phyloP scores from a whole-genome alignment of 1,140 invertebrate species.

The Bombus cullumanus region DNA sequence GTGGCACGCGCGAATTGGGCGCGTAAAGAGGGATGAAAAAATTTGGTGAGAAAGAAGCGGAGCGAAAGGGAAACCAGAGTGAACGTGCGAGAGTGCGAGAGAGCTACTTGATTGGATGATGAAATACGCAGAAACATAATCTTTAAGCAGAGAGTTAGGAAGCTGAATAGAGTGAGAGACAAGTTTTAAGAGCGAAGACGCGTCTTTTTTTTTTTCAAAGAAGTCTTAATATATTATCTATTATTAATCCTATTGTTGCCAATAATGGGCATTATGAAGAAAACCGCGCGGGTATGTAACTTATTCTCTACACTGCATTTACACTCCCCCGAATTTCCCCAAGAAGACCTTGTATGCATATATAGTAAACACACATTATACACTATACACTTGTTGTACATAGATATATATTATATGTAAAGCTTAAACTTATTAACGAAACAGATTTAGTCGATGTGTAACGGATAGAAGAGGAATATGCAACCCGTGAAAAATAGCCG shows the following conservation, averaged over 20 bases:
- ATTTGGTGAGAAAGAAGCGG: constrained; percentile 25
- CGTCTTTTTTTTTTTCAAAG: constrained; percentile 31
- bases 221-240: constrained; percentile 80
- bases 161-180: constrained; percentile 35
- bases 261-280: constrained; percentile 81
- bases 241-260: constrained; percentile 81
- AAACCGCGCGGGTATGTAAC: constrained; percentile 77
- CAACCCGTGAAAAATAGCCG: constrained; percentile 49
- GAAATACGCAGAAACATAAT: constrained; percentile 21
- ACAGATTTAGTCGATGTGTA: constrained; percentile 58
- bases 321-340: constrained; percentile 48
- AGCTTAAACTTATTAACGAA: constrained; percentile 68
- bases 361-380: constrained; percentile 60
- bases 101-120: not conserved
- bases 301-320: constrained; percentile 76
- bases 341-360: constrained; percentile 62
- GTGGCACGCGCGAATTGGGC: constrained; percentile 35
- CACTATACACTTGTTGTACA: constrained; percentile 70
- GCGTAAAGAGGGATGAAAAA: not conserved
- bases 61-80: constrained; percentile 18
- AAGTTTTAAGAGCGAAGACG: constrained; percentile 50
- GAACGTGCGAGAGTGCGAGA: constrained; percentile 6
- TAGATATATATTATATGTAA: constrained; percentile 71
- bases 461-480: constrained; percentile 45
- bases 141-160: constrained; percentile 8